Conservation (phyloP, 1,140 invertebrate species). For the Saccostrea echinata region DNA sequence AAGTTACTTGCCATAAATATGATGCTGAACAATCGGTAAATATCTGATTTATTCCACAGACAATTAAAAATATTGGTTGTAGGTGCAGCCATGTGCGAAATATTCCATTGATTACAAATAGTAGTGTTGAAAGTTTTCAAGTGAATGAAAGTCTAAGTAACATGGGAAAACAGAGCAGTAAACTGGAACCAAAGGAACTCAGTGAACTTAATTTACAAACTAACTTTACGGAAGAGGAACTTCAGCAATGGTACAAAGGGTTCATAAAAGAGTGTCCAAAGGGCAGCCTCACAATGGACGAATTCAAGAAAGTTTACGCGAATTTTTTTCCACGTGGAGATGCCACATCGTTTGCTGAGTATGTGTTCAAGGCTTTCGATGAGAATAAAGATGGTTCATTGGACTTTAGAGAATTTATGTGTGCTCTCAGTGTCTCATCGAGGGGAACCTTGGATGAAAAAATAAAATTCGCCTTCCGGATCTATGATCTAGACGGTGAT, state of each 20-base stretch:
- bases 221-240: not conserved
- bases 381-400: not conserved
- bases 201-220: not conserved
- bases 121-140: not conserved
- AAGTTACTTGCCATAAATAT: not conserved
- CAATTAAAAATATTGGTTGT: not conserved
- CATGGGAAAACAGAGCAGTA: constrained; percentile 88
- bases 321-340: constrained; percentile 81
- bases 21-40: not conserved
- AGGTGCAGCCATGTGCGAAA: not conserved
- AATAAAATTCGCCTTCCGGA: not conserved
- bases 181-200: not conserved
- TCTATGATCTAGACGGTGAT: constrained; percentile 2
- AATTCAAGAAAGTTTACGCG: not conserved
- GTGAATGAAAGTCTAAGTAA: not conserved
- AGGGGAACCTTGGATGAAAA: constrained; percentile 76
- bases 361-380: constrained; percentile 4
- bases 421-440: not conserved
- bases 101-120: no score
- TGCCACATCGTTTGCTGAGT: not conserved
- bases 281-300: not conserved
- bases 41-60: not conserved
- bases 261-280: constrained; percentile 13
- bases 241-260: constrained; percentile 18
- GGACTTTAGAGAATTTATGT: constrained; percentile 16